Base-by-base conservation (phyloP, 2,797 vertebrate species). In the Cyclopterus lumpus region DNA sequence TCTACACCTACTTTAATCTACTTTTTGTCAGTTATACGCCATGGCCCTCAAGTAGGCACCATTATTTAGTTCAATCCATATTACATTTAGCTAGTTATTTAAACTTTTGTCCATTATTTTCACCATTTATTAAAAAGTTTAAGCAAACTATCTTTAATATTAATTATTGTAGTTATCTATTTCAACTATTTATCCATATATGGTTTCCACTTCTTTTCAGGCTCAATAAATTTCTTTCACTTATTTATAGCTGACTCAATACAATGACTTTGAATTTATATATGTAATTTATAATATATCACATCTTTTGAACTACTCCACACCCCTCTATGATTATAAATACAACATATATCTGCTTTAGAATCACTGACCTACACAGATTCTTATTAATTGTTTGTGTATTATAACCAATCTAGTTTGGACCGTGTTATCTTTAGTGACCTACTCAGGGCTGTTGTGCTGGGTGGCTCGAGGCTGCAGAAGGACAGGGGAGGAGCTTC, bases 401-500 rank as follows among this genome's bases (percentile, higher is more conserved):
- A 18, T 24, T 8, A 6, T 5, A 46, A 34, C 26, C 38, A 18
- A 9, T 15, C 34, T 32, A 22, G 1, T 62, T 20, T 53, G 8
- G 34, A 30, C 20, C 1, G 9, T 34, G 16, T 16, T 9, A 8
- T 8, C 54, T 2, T 22, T 3, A 18, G 5, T 20, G 14, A 81
- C 96, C 89, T 95, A 97, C 97, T 95, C 92, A 1, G 95, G 94
- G 64, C 95, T 93, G 77, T 73, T 95, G 75, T 93, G 93, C 78
- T 95, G 91, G 81, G 92, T 91, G 67, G 93, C 93, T 66, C 96
- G 91, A 71, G 93, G 92, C 88, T 38, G 86, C 87, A 92, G 81
- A 6, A 95, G 93, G 12, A 94, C 92, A 0, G 94, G 93, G 54
- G 93, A 94, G 71, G 94, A 94, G 89, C 84, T 94, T 54, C 94